Base-by-base conservation (phyloP, 2,797 vertebrate species). In the Propithecus deckenii region DNA sequence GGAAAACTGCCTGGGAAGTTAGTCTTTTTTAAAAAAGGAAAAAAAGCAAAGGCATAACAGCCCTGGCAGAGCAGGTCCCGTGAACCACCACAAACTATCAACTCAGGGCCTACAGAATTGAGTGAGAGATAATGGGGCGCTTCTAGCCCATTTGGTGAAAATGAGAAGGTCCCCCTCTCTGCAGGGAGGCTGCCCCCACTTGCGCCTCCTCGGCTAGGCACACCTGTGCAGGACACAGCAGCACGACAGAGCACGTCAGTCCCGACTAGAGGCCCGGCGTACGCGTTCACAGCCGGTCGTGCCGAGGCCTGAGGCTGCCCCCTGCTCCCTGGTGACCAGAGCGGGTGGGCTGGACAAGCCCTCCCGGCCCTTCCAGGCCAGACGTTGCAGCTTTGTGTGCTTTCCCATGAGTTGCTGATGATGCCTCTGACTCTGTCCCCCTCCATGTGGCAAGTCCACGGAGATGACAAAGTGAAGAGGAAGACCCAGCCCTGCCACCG, bases 221-320 rank as follows among this genome's bases (percentile, higher is more conserved):
- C 72, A 61, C 2, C 1, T 7, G 38, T 20, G 2, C 38, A 9
- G 55, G 80, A 6, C 25, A 46, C 46, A 38, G 4, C 32, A 14
- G 46, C 30, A 2, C 7, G 7, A 32, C 10, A 48, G 43, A 0
- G 5, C 28, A 3, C 6, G 1, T 35, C 1, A 0, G 30, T 12
- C 71, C 83, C 71, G 22, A 46, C 7, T 8, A 7, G 2, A 6
- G 32, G 35, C 30, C 1, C 38, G 20, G 59, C 15, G 30, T 15
- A 7, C 14, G 55, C 18, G 1, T 22, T 55, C 28, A 2, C 2
- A 48, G 71, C 28, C 18, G 1, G n/a, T 12, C 43, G 15, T 25
- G 63, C 79, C 41, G 18, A 65, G 35, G 76, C 35, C 14, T 7
- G 18, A 55, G 32, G n/a, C 23, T 83, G 30, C 43, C 80, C 11